A percentile compares a stretch with the other conserved stretches of the same genome.
Evolutionary conservation across 2,113 vertebrate species (phyloP).

Genomic region (Platichthys flesus): DNA sequence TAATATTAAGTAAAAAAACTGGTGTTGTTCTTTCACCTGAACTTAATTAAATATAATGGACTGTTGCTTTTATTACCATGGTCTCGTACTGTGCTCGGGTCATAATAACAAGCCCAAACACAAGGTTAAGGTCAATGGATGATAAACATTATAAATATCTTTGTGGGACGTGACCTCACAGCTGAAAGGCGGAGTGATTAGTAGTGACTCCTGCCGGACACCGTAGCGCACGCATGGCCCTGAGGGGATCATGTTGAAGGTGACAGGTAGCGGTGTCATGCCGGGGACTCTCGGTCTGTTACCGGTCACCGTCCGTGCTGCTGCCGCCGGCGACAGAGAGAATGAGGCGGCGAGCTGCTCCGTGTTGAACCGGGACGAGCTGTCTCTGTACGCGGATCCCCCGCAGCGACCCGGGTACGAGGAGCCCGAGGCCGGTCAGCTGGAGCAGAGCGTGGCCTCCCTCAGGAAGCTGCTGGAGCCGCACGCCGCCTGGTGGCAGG

Average conservation of each 20-base stretch:
- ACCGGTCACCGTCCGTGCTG: constrained; percentile 38
- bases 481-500: constrained; percentile 70
- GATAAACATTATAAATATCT: too few relatives aligned
- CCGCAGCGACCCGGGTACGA: not conserved
- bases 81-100: too few relatives aligned
- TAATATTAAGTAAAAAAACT: too few relatives aligned
- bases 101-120: too few relatives aligned
- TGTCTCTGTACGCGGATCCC: constrained; percentile 63
- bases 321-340: constrained; percentile 27
- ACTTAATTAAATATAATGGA: too few relatives aligned
- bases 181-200: not conserved
- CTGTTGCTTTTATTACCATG: too few relatives aligned
- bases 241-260: constrained; percentile 68
- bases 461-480: constrained; percentile 59
- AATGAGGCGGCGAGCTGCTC: not conserved
- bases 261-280: constrained; percentile 62
- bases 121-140: too few relatives aligned
- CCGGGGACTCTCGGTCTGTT: constrained; percentile 14
- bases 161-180: not conserved
- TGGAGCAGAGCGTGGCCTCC: constrained; percentile 69
- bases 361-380: constrained; percentile 42
- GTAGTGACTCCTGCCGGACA: constrained; percentile 38
- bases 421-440: constrained; percentile 53
- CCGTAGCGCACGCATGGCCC: constrained; percentile 60
- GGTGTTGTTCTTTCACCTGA: too few relatives aligned